Evolutionary conservation across 2,113 vertebrate species (phyloP), one percentile per base, ranked within the genome.

Genomic region (Tachysurus vachellii): DNA sequence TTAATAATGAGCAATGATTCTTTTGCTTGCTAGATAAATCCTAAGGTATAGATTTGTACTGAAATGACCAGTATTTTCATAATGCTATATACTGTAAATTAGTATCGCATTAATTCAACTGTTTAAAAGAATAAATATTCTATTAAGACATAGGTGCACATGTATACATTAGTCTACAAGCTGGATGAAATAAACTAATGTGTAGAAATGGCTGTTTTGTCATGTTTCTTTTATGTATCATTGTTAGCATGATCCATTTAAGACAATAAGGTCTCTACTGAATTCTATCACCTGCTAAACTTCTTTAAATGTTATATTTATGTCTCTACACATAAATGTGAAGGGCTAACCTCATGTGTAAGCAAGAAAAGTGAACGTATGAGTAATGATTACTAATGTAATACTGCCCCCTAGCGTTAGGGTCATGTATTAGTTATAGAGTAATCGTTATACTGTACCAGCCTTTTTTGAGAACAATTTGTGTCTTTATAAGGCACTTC

Each of bases 51-150:
- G 94, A 95, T 95, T 96, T 96, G 88, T 95, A 95, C 93, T 94
- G 91, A 93, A 93, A 92, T 95, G 91, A 91, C 95, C 95, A 95
- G 94, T 96, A 96, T 96, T 96, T 96, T 96, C 94, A 91, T 95
- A 81, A 93, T 91, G 85, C 89, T 92, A 91, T 92, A 92, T 91
- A 87, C 90, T 95, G 93, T 94, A 94, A 89, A 94, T 95, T 94
- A 94, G 89, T 94, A 95, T 94, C 88, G 91, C 90, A 82, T 88
- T 91, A 93, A 94, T 93, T 92, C 92, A 91, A 88, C 89, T 91
- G 89, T 94, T 94, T 92, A 91, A 90, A 87, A 92, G 88, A 89
- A 87, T 88, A 90, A 92, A 91, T 56, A 85, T 88, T 90, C 75
- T 93, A 90, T 91, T 87, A 91, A 92, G 90, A 90, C 88, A 90